phyloP scores from a whole-genome alignment of 2,113 vertebrate species.

The Lethenteron reissneri region DNA sequence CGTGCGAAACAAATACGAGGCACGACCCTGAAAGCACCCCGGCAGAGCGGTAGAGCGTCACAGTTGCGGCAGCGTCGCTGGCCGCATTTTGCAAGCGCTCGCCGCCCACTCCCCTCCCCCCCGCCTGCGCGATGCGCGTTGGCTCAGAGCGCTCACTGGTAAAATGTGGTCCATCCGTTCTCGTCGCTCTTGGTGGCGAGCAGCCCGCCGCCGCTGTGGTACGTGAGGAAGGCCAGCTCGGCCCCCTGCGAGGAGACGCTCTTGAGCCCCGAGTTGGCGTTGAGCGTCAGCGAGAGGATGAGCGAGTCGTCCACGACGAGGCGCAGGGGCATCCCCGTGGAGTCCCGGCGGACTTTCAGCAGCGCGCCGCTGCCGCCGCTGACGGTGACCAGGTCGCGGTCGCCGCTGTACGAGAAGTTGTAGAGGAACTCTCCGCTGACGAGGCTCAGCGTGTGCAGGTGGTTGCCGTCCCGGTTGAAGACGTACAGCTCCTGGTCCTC shows the following conservation, averaged over 20 bases:
- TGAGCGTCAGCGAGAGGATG: conserved; percentile 80
- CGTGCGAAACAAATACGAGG: no score
- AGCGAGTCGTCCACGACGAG: conserved; percentile 88
- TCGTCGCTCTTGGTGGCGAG: conserved; percentile 80
- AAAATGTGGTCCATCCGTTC: conserved; percentile 95
- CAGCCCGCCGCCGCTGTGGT: conserved; percentile 79
- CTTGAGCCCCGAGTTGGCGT: conserved; percentile 68
- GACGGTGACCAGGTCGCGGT: conserved; percentile 62
- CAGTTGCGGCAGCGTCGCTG: no score
- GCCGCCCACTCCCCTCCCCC: no score
- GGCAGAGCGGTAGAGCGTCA: no score
- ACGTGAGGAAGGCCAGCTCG: conserved; percentile 72
- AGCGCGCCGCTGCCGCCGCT: conserved; percentile 82
- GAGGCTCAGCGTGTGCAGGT: conserved; percentile 74
- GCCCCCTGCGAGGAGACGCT: conserved; percentile 72
- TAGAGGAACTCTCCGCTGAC: conserved; percentile 74
- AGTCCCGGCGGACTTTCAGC: conserved; percentile 58
- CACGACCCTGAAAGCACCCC: no score
- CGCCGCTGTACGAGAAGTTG: conserved; percentile 85
- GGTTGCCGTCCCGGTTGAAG: conserved; percentile 79
- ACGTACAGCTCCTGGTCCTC: conserved; percentile 83
- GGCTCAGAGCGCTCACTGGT: neutral
- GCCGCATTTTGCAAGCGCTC: no score
- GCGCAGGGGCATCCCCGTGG: conserved; percentile 68
- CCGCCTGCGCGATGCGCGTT: no score